These are phyloP conservation scores for Elanoides forficatus DNA, from an alignment of 2,113 vertebrate species.

Conservation along the genomic window DNA sequence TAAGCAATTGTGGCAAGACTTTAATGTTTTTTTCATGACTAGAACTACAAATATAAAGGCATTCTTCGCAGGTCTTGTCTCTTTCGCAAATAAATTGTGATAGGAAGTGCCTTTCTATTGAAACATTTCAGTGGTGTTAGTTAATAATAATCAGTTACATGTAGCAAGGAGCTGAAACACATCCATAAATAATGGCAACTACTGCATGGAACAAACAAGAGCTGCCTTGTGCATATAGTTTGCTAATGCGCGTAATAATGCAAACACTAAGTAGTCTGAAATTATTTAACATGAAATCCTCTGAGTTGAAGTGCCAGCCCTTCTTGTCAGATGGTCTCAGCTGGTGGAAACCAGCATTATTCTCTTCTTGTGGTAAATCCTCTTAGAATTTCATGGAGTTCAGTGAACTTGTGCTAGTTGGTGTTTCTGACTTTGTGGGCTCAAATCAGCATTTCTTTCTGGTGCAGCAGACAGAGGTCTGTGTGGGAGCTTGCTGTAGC, in stretches of 20 bases:
- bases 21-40: not conserved
- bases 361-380: not conserved
- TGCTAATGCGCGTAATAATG: not conserved
- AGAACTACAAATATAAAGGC: not conserved
- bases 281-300: not conserved
- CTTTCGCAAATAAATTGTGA: not conserved
- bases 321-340: not conserved
- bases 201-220: not conserved
- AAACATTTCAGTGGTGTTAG: not conserved
- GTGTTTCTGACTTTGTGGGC: not conserved
- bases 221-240: not conserved
- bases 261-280: not conserved
- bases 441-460: not conserved
- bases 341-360: not conserved
- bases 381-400: not conserved
- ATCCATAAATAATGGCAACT: not conserved
- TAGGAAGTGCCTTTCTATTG: not conserved
- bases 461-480: not conserved
- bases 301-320: not conserved
- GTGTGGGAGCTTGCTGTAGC: not conserved
- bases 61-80: not conserved
- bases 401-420: not conserved
- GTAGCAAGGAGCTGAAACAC: not conserved
- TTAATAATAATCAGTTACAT: not conserved
- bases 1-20: not conserved